Percentiles rank a stretch among this genome's conserved stretches.
phyloP scores from a whole-genome alignment of 1,140 invertebrate species.

The Neodiprion pinetum region DNA sequence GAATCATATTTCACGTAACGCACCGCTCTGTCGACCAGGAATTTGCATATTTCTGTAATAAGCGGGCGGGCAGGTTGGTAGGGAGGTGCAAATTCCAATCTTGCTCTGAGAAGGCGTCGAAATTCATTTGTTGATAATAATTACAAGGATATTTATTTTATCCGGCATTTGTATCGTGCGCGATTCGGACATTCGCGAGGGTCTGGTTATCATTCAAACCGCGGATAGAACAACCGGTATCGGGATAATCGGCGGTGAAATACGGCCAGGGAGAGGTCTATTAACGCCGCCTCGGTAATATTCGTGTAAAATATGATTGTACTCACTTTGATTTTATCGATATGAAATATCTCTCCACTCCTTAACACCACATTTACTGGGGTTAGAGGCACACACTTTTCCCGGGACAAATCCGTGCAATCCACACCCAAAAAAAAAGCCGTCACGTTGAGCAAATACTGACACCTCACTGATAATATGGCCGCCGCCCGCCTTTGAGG shows the following conservation, averaged over 20 bases:
- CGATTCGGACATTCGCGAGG: no score
- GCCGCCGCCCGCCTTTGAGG: conserved; percentile 40
- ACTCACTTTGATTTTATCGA: neutral
- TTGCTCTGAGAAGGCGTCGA: no score
- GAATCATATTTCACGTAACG: neutral
- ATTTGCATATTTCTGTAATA: neutral
- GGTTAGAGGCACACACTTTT: conserved; percentile 45
- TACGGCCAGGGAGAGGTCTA: no score
- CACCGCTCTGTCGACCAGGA: neutral
- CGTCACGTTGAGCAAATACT: conserved; percentile 61
- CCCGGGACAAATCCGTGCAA: conserved; percentile 43
- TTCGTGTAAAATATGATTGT: neutral
- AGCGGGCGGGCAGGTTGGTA: neutral
- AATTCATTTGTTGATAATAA: no score
- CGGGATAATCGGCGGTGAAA: no score
- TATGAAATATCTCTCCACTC: neutral
- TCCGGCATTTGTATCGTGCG: no score
- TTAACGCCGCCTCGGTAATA: no score
- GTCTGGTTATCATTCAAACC: no score
- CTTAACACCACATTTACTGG: conserved; percentile 44
- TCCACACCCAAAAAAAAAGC: conserved; percentile 62
- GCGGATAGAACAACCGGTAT: no score
- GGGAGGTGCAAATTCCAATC: no score
- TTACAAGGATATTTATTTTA: no score
- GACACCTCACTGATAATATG: conserved; percentile 63